These are phyloP conservation scores for Lottia gigantea DNA, from an alignment of 2,888 invertebrate genomes.

Conservation along the genomic window DNA sequence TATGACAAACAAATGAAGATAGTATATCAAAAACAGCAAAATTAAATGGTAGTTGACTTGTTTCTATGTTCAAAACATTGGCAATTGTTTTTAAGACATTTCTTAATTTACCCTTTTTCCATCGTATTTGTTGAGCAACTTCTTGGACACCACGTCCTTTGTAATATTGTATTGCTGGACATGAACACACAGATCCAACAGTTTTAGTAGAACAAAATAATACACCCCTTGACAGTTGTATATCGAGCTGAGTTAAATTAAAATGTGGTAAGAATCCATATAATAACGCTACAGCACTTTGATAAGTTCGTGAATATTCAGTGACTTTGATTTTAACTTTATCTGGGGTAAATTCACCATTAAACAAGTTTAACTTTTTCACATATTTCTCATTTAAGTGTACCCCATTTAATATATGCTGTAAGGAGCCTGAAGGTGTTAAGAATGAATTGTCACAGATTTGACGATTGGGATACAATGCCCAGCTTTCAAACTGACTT, in stretches of 20 bases:
- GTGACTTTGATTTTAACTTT: slow-evolving; percentile 79
- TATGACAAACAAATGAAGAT: slow-evolving; percentile 87
- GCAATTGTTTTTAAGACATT: slow-evolving; percentile 13
- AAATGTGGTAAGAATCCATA: slow-evolving; percentile 79
- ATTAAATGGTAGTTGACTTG: slow-evolving; percentile 74
- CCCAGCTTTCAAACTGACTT: slow-evolving; percentile 65
- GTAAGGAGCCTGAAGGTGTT: slow-evolving; percentile 83
- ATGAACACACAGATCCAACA: slow-evolving; percentile 82
- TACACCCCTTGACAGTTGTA: slow-evolving; percentile 64
- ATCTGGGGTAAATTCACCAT: slow-evolving; percentile 60
- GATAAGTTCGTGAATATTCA: slow-evolving; percentile 87
- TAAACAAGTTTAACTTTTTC: slow-evolving; percentile 55
- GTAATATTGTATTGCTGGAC: slow-evolving; percentile 77
- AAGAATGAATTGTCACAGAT: slow-evolving; percentile 85
- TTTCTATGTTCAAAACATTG: slow-evolving; percentile 63
- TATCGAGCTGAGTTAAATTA: slow-evolving; percentile 75
- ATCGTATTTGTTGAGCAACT: slow-evolving; percentile 3
- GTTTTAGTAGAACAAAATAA: slow-evolving; percentile 76
- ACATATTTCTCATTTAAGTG: slow-evolving; percentile 71
- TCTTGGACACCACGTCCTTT: slow-evolving; percentile 36
- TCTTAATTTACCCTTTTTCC: neutral
- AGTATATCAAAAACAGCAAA: slow-evolving; percentile 83
- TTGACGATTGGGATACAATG: slow-evolving; percentile 50
- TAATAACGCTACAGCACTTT: slow-evolving; percentile 85
- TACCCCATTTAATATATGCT: slow-evolving; percentile 83